Evolutionary conservation across 2,888 invertebrate genomes (phyloP).

Genomic region (Cyaniris semiargus): DNA sequence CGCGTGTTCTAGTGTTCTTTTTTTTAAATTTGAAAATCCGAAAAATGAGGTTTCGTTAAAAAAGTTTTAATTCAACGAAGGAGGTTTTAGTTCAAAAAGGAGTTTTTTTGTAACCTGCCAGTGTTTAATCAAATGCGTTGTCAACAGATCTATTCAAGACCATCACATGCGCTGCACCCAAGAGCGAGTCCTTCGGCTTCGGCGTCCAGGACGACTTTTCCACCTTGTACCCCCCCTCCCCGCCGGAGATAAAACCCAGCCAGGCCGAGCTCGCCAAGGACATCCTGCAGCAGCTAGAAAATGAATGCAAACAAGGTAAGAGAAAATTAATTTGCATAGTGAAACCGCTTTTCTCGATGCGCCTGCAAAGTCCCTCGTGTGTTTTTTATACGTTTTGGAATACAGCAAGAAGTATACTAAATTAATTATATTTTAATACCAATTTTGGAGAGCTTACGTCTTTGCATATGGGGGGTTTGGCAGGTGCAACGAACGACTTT

Average conservation of each 20-base stretch:
- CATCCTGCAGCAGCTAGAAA: constrained; percentile 84
- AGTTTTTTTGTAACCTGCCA: not conserved
- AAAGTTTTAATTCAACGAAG: not conserved
- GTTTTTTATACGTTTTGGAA: not conserved
- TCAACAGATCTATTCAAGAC: constrained; percentile 67
- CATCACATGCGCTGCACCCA: constrained; percentile 66
- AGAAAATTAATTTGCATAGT: not conserved
- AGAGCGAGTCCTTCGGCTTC: constrained; percentile 54
- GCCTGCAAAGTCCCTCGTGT: not conserved
- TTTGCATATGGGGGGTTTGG: no score
- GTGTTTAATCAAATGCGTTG: constrained; percentile 30
- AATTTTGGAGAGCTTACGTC: no score
- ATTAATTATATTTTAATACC: not conserved
- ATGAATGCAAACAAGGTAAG: constrained; percentile 84
- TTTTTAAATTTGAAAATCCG: not conserved
- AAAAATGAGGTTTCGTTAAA: not conserved
- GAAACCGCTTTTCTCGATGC: not conserved
- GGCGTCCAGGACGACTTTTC: constrained; percentile 60
- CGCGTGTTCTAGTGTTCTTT: constrained; percentile 33
- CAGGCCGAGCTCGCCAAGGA: constrained; percentile 83
- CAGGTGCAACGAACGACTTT: no score
- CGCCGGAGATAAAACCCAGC: constrained; percentile 67
- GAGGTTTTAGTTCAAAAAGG: not conserved
- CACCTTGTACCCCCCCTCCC: constrained; percentile 68
- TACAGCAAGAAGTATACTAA: not conserved